These are phyloP conservation scores for Raja brachyura DNA, from an alignment of 2,113 vertebrate genomes.

Conservation along the genomic window DNA sequence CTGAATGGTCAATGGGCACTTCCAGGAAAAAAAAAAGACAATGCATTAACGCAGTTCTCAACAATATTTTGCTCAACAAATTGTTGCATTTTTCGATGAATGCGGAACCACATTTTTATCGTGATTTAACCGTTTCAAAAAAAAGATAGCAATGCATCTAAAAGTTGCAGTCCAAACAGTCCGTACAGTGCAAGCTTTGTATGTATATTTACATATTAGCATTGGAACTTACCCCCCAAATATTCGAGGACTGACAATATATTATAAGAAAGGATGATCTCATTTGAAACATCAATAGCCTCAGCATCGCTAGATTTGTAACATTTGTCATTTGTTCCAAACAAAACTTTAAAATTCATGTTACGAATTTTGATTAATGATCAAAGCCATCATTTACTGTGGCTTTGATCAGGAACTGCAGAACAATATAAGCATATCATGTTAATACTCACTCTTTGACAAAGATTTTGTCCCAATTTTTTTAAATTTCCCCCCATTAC, in stretches of 20 bases:
- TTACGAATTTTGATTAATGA: neutral
- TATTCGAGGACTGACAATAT: neutral
- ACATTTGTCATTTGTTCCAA: neutral
- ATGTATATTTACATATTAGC: too few species aligned
- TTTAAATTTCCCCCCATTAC: neutral
- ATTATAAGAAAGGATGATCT: neutral
- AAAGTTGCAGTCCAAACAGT: neutral
- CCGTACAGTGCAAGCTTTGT: neutral
- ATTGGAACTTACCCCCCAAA: neutral
- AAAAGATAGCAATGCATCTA: too few species aligned
- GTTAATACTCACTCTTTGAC: neutral
- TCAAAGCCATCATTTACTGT: neutral
- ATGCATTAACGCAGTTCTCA: neutral
- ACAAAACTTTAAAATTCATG: neutral
- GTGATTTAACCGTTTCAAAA: neutral
- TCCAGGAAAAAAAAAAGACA: slow-evolving; percentile 40
- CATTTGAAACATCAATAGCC: neutral
- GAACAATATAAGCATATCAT: neutral
- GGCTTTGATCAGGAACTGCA: neutral
- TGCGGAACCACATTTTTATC: neutral
- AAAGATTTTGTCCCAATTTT: neutral
- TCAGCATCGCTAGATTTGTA: neutral
- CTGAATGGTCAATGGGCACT: slow-evolving; percentile 80
- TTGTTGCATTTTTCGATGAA: neutral
- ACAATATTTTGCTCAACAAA: neutral